phyloP scores from a whole-genome alignment of 1,140 invertebrate species.

The Pygmarrhopalites habei region DNA sequence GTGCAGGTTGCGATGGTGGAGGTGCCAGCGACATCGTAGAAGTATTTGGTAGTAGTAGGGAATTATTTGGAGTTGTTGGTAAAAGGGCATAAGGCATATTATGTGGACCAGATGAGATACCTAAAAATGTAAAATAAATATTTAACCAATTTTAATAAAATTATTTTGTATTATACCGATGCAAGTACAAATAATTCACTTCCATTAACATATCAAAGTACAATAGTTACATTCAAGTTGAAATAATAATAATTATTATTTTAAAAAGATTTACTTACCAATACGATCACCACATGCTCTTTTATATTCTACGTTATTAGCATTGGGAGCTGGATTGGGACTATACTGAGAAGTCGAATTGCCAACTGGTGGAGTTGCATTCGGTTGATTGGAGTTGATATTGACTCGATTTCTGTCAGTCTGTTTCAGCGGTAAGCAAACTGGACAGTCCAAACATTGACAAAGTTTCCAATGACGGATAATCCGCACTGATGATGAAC shows the following conservation, averaged over 20 bases:
- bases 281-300: slow-evolving; percentile 36
- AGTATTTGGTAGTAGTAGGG: slow-evolving; percentile 20
- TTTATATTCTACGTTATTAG: slow-evolving; percentile 33
- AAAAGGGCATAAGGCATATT: slow-evolving; percentile 41
- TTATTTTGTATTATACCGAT: too few species aligned
- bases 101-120: slow-evolving; percentile 57
- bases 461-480: slow-evolving; percentile 99
- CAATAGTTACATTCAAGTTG: too few species aligned
- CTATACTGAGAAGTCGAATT: slow-evolving; percentile 42
- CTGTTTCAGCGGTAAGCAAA: slow-evolving; percentile 94
- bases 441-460: slow-evolving; percentile 86
- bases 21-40: slow-evolving; percentile 33
- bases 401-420: slow-evolving; percentile 73
- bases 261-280: too few species aligned
- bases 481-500: slow-evolving; percentile 96
- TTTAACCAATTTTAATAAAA: too few species aligned
- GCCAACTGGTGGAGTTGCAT: slow-evolving; percentile 17
- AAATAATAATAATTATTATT: too few species aligned
- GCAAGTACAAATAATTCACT: too few species aligned
- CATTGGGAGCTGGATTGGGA: slow-evolving; percentile 42
- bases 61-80: slow-evolving; percentile 44
- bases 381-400: slow-evolving; percentile 47
- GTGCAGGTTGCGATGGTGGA: slow-evolving; percentile 33
- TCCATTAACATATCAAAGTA: too few species aligned
- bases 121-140: too few species aligned